These are phyloP conservation scores for Galeopsomyia nigrocyanea DNA, from an alignment of 2,888 invertebrate species.

Conservation along the genomic window DNA sequence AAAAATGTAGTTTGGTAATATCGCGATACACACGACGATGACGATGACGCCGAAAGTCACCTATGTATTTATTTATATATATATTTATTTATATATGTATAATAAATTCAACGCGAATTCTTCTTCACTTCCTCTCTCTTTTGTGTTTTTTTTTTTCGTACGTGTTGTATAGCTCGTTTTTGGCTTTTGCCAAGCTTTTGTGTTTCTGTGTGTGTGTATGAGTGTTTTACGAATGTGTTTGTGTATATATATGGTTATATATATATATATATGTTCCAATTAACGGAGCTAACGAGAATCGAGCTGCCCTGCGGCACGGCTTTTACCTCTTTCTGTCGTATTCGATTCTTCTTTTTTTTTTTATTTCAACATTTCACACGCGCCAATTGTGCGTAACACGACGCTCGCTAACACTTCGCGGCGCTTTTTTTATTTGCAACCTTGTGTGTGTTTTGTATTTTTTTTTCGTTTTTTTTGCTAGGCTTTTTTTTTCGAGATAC, in stretches of 20 bases:
- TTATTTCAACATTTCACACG: not conserved
- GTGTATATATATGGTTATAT: not conserved
- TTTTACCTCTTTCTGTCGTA: conserved; percentile 17
- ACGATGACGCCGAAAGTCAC: conserved; percentile 5
- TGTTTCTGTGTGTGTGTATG: not conserved
- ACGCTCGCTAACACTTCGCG: not conserved
- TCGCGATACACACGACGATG: conserved; percentile 27
- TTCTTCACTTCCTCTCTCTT: not conserved
- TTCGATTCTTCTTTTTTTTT: not conserved
- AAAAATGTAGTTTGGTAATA: conserved; percentile 31
- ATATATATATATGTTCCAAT: conserved; percentile 28
- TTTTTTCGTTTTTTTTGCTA: conserved; percentile 1
- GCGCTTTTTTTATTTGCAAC: conserved; percentile 12
- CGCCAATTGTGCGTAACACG: not conserved
- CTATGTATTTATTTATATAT: not conserved
- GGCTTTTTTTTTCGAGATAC: conserved; percentile 25
- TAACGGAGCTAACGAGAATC: conserved; percentile 40
- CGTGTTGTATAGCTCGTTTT: not conserved
- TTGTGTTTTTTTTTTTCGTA: too few relatives aligned
- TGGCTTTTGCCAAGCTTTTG: not conserved
- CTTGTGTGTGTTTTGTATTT: too few relatives aligned
- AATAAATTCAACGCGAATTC: conserved; percentile 33
- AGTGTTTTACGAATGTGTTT: not conserved
- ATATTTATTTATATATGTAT: not conserved
- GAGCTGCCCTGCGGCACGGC: conserved; percentile 33